Percentiles rank a stretch among this genome's conserved stretches.
Evolutionary conservation across 2,797 vertebrate species (phyloP).

Genomic region (Holocentrus rufus): DNA sequence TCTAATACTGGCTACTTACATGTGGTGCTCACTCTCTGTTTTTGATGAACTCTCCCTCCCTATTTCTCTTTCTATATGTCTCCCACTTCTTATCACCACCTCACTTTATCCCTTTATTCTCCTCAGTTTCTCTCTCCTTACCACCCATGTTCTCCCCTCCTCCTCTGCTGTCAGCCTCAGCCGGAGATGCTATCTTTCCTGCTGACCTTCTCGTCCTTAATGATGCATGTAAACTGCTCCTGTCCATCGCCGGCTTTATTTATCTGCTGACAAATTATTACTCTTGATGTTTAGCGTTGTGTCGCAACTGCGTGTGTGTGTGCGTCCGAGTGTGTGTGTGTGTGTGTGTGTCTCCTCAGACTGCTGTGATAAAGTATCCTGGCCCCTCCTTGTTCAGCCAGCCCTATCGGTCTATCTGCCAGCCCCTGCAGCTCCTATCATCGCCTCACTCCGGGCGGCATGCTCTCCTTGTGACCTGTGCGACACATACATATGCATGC

Average conservation of each 20-base stretch:
- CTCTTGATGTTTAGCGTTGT: conserved; percentile 60
- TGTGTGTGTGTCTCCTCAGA: conserved; percentile 41
- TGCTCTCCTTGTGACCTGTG: conserved; percentile 59
- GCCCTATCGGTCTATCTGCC: conserved; percentile 66
- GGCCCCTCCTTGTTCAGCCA: conserved; percentile 53
- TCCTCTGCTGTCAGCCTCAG: conserved; percentile 58
- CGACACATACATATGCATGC: conserved; percentile 57
- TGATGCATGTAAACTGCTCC: conserved; percentile 80
- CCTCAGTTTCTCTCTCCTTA: conserved; percentile 30
- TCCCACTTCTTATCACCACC: conserved; percentile 23
- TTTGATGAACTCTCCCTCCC: background rate
- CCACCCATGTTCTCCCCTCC: conserved; percentile 26
- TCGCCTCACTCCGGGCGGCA: conserved; percentile 47
- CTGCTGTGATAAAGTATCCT: conserved; percentile 62
- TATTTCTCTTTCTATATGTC: background rate
- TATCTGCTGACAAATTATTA: conserved; percentile 77
- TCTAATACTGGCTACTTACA: too few species aligned
- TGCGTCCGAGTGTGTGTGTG: conserved; percentile 28
- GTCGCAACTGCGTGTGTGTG: conserved; percentile 3
- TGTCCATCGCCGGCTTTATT: conserved; percentile 76
- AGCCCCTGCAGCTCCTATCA: conserved; percentile 34
- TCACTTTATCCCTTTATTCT: conserved; percentile 1
- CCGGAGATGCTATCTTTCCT: conserved; percentile 64
- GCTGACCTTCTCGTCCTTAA: conserved; percentile 79
- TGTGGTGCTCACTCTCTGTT: too few species aligned